Percentiles rank a stretch among this genome's conserved stretches.
phyloP scores from a whole-genome alignment of 2,797 vertebrate genomes.

The Acanthiza pusilla region DNA sequence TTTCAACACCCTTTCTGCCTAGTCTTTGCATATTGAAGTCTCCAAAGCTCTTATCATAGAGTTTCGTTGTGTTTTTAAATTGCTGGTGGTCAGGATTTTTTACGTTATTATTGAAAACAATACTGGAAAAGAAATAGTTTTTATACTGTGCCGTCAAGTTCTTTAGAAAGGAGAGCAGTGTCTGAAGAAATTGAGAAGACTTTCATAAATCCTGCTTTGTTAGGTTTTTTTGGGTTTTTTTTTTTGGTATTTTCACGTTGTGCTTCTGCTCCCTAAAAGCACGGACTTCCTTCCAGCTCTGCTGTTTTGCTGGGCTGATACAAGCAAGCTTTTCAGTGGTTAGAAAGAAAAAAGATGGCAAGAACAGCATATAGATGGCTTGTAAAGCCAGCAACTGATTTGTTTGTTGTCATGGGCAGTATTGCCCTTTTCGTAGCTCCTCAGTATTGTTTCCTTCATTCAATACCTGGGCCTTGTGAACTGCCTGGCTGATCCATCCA shows the following conservation, averaged over 20 bases:
- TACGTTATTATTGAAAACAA: neutral
- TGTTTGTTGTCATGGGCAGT: neutral
- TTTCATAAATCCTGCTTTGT: neutral
- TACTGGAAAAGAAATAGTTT: neutral
- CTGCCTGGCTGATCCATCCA: neutral
- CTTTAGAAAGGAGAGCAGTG: neutral
- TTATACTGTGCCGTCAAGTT: neutral
- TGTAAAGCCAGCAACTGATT: neutral
- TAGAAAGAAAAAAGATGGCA: neutral
- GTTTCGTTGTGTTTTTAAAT: slow-evolving; percentile 21
- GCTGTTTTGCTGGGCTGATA: neutral
- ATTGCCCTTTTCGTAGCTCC: neutral
- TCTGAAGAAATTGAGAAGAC: neutral
- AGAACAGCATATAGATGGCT: neutral
- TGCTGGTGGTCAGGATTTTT: neutral
- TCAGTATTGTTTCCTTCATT: neutral
- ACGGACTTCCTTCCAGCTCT: neutral
- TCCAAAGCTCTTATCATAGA: neutral
- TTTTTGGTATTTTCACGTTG: neutral
- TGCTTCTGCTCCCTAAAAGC: neutral
- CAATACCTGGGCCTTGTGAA: neutral
- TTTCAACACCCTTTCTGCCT: neutral
- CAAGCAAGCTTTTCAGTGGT: neutral
- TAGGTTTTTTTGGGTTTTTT: neutral
- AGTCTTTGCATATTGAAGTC: neutral